Evolutionary conservation across 2,797 vertebrate species (phyloP), one percentile per base, ranked within the genome.

Genomic region (Momotus momota): DNA sequence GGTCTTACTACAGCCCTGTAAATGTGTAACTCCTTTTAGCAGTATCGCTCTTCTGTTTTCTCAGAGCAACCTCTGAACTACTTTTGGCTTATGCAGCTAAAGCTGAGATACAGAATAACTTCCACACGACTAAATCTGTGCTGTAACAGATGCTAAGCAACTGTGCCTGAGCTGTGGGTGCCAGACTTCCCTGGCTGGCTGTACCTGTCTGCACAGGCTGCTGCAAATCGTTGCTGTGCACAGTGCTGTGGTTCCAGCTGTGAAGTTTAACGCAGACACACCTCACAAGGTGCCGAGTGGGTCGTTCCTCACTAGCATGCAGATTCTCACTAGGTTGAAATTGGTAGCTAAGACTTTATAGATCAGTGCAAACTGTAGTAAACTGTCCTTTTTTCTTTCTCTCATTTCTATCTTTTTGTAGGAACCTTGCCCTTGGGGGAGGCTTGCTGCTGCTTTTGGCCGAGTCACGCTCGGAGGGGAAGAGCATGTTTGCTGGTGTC

Each of bases 371-470:
- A 73, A 81, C 55, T 81, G 48, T 81, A 74, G 19, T 72, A 66
- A 93, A 66, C 12, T 72, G 1, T 21, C 10, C 51, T 51, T 45
- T 35, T 45, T 69, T 27, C 3, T 2, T 6, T 6, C 4, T 3
- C 9, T 17, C 3, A 5, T 49, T 33, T 64, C 17, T 89, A 1
- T 55, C 43, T 46, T 38, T 88, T 33, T 72, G 25, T 81, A 99
- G 99, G 97, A 99, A 99, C 97, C 98, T 99, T 69, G 99, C 99
- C 66, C 98, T 99, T 4, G 99, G 99, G 10, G 99, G 99, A 10
- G 99, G 99, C 58, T 96, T 99, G 94, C 97, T 99, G 91, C 97
- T 99, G 96, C 98, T 99, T 65, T 90, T 99, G 95, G 99, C 99
- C 0, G 99, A 99, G 97, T 99, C 99, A 0, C 99, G 99, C 25